Base-by-base conservation (phyloP, 2,113 vertebrate genomes). In the Dicrurus megarhynchus region DNA sequence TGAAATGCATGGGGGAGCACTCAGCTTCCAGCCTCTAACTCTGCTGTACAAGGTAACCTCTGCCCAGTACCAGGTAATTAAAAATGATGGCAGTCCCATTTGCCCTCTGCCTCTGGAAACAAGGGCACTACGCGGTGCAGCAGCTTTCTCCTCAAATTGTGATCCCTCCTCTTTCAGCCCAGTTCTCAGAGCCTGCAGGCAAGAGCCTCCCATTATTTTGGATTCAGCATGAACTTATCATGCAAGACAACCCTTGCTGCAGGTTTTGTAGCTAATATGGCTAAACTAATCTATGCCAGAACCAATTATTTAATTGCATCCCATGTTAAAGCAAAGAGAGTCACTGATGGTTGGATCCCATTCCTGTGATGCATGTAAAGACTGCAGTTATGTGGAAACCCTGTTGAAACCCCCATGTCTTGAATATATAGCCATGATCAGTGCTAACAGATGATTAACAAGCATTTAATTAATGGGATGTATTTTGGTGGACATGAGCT, bases 231-330 rank as follows among this genome's bases (percentile, higher is more conserved):
- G 75, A 89, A 70, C 59, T 67, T 53, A 95, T 79, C 87, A 63
- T 12, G 64, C 75, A 60, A 80, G 95, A 85, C 91, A 97, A 79
- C 46, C 74, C 82, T 89, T 55, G 74, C 81, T 93, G 91, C 78
- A 85, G 87, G 78, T 95, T 91, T 96, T 73, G 47, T 87, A 83
- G 82, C 24, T 84, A 86, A 77, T 69, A 80, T 2, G 2, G 68
- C 53, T 87, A 85, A 94, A 90, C 22, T 91, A 95, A 87, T 89
- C 81, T 76, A 7, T 85, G 89, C 84, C 93, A 96, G 81, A 91
- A 91, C 41, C 77, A 82, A 76, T 94, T 91, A 79, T 65, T 78
- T 90, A 82, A 89, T 87, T 87, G 57, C 46, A 83, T 76, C 46
- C 70, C 27, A 7, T n/a, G 42, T 83, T 80, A 69, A 61, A 91